Conservation (phyloP, 2,888 invertebrate species). For the Limnephilus lunatus region DNA sequence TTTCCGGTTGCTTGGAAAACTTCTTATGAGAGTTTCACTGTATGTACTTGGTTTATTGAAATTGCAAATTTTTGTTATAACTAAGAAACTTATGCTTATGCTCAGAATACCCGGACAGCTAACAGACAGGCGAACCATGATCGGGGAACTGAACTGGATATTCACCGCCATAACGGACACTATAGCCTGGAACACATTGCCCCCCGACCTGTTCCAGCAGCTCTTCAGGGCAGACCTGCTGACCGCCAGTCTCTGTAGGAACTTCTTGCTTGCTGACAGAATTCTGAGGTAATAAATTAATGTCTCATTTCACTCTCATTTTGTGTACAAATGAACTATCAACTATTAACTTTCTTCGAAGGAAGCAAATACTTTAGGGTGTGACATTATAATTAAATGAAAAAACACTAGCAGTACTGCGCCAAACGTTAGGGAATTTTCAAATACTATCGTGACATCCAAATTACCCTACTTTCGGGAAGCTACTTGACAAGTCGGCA, state of each 20-base stretch:
- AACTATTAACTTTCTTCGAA: too few species aligned
- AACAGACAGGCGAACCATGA: slow-evolving; percentile 96
- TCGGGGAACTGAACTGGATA: slow-evolving; percentile 99
- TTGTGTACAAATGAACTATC: not conserved
- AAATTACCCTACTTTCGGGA: too few species aligned
- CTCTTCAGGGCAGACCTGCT: slow-evolving; percentile 97
- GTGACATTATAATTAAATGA: too few species aligned
- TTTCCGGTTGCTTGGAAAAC: too few species aligned
- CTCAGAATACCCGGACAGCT: slow-evolving; percentile 94
- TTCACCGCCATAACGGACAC: slow-evolving; percentile 99
- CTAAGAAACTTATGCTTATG: slow-evolving; percentile 51
- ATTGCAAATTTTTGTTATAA: not conserved
- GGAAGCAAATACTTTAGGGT: too few species aligned
- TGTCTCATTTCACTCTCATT: not conserved
- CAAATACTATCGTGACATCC: too few species aligned
- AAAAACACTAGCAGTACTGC: too few species aligned
- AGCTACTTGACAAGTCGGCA: too few species aligned
- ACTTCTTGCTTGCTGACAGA: slow-evolving; percentile 96
- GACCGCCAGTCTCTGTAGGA: slow-evolving; percentile 98
- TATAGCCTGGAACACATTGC: slow-evolving; percentile 98
- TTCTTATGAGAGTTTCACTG: too few species aligned
- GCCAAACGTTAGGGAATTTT: too few species aligned
- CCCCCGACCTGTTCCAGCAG: slow-evolving; percentile 96
- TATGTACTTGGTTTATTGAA: not conserved
- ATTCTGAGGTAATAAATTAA: slow-evolving; percentile 83